These are phyloP conservation scores for Laticauda colubrina DNA, from an alignment of 2,113 vertebrate genomes.

Conservation along the genomic window DNA sequence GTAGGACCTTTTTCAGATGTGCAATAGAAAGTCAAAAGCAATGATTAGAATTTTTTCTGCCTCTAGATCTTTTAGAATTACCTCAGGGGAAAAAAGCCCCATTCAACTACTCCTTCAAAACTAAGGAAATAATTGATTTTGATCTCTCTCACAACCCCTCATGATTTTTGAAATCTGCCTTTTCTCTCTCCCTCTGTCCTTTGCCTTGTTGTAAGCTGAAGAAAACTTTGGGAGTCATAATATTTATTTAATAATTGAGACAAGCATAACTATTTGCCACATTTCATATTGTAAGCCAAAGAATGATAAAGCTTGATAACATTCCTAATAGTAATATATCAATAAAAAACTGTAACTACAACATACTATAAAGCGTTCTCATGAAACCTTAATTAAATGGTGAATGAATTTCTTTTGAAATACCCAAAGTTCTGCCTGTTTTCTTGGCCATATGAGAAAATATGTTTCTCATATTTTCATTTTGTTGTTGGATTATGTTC, in stretches of 20 bases:
- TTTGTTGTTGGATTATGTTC: not conserved
- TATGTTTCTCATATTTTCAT: not conserved
- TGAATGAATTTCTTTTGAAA: not conserved
- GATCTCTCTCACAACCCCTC: not conserved
- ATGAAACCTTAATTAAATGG: not conserved
- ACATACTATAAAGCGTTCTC: not conserved
- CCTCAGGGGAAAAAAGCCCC: not conserved
- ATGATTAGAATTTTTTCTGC: not conserved
- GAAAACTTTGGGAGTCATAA: not conserved
- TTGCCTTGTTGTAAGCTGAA: not conserved
- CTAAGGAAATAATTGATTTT: not conserved
- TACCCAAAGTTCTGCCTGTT: not conserved
- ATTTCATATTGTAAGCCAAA: not conserved
- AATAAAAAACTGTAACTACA: not conserved
- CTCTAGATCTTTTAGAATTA: not conserved
- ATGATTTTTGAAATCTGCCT: not conserved
- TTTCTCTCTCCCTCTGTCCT: not conserved
- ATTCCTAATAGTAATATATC: not conserved
- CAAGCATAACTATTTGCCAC: not conserved
- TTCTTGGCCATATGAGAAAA: not conserved
- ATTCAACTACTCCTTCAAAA: not conserved
- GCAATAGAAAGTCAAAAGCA: not conserved
- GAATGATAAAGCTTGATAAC: not conserved
- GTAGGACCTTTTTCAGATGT: not conserved
- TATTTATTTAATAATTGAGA: not conserved